Evolutionary conservation across 1,140 invertebrate genomes (phyloP).

Genomic region (Dinothrombium tinctorium): DNA sequence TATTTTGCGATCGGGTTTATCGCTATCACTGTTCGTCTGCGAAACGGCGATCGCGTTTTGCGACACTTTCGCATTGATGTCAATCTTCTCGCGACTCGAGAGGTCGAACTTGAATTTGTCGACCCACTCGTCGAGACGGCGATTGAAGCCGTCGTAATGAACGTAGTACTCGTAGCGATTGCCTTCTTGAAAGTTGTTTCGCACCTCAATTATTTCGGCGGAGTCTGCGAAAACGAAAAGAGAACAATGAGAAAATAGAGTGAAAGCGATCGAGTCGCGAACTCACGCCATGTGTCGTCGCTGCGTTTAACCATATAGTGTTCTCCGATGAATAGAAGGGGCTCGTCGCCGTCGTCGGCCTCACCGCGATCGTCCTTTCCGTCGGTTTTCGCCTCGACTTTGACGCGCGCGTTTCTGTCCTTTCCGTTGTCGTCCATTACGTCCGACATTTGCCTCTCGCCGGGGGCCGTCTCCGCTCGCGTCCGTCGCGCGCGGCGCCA

Average conservation of each 20-base stretch:
- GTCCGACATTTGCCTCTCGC: no score
- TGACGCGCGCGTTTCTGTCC: no score
- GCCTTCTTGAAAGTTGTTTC: slow-evolving; percentile 42
- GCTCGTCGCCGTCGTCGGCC: slow-evolving; percentile 11
- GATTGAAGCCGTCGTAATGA: slow-evolving; percentile 82
- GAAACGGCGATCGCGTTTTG: background rate
- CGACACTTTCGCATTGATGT: slow-evolving; percentile 1
- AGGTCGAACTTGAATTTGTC: slow-evolving; percentile 45
- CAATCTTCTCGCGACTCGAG: background rate
- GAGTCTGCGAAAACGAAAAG: slow-evolving; percentile 2
- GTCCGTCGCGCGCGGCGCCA: no score
- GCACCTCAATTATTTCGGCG: slow-evolving; percentile 70
- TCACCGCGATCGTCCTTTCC: background rate
- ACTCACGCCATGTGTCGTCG: slow-evolving; percentile 66
- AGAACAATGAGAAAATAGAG: background rate
- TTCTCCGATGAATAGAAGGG: slow-evolving; percentile 58
- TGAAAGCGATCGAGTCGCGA: slow-evolving; percentile 4
- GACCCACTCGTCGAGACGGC: slow-evolving; percentile 90
- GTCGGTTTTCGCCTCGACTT: no score
- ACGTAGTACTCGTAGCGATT: slow-evolving; percentile 71
- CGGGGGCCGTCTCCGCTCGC: no score
- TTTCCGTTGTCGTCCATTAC: no score
- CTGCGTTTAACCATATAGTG: slow-evolving; percentile 62
- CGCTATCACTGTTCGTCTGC: slow-evolving; percentile 2
- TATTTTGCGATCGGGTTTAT: slow-evolving; percentile 44